These are phyloP conservation scores for Byasa hedistus DNA, from an alignment of 2,888 invertebrate species.

Conservation along the genomic window DNA sequence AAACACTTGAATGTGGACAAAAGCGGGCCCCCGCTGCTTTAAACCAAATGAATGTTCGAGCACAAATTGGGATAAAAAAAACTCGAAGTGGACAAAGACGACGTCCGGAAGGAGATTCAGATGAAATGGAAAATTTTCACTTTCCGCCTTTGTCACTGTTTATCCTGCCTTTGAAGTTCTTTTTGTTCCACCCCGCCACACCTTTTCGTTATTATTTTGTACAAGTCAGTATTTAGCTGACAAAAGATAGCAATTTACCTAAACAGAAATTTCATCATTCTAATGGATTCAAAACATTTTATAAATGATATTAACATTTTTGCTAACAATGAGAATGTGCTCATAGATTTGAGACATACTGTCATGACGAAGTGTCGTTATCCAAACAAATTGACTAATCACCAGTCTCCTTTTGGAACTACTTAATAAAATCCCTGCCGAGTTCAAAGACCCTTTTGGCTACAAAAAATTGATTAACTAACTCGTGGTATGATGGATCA, in stretches of 20 bases:
- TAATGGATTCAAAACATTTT: no score
- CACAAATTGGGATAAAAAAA: slow-evolving; percentile 18
- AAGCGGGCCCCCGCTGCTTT: slow-evolving; percentile 16
- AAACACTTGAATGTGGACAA: slow-evolving; percentile 1
- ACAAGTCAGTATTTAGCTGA: background rate
- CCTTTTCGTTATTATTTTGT: slow-evolving; percentile 7
- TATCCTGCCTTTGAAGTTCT: slow-evolving; percentile 14
- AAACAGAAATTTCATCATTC: background rate
- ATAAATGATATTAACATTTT: no score
- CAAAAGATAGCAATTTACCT: slow-evolving; percentile 1
- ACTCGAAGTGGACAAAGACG: slow-evolving; percentile 19
- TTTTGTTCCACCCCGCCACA: slow-evolving; percentile 9
- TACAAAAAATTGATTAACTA: no score
- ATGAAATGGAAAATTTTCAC: slow-evolving; percentile 27
- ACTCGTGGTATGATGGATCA: no score
- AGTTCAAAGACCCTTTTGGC: no score
- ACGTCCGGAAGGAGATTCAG: slow-evolving; percentile 13
- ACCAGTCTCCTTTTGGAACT: no score
- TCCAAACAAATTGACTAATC: no score
- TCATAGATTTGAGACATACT: no score
- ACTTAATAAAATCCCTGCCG: no score
- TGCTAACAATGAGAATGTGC: no score
- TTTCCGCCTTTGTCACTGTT: slow-evolving; percentile 19
- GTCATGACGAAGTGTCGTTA: no score
- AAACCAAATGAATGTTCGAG: slow-evolving; percentile 25